Base-by-base conservation (phyloP, 2,113 vertebrate species). In the Sakesphorus luctuosus region DNA sequence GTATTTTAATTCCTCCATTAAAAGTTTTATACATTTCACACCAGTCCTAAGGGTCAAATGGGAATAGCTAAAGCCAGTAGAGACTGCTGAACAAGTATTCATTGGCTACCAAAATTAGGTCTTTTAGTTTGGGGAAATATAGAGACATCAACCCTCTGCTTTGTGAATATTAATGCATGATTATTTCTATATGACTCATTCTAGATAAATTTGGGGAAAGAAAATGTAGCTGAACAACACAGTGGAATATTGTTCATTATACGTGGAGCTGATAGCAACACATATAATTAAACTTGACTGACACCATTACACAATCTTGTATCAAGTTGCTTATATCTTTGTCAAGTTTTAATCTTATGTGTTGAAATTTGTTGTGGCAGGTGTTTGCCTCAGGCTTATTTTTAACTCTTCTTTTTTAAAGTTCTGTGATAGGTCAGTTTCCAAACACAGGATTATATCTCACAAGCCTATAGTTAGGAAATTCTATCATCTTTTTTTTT, bases 211-310 rank as follows among this genome's bases (percentile, higher is more conserved):
- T 40, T 20, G 8, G 25, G 23, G 59, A 74, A 93, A 76, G 8
- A 86, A 50, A n/a, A n/a, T 13, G 18, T 47, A 74, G 20, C 14
- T 84, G 38, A 94, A 46, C 31, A 83, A 67, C 13, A 73, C 33
- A 56, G 7, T 49, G 11, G 18, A 88, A 91, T 49, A 73, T 10
- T 67, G 3, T 80, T 63, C 80, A 73, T 78, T 75, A 67, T 36
- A 81, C 47, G 56, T 35, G 12, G 26, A 90, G 8, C 6, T 46
- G 47, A 58, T 66, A 71, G 5, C 5, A 69, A 47, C 10, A 62
- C 18, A 25, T 72, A 61, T 47, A 92, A 84, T 83, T 88, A 88
- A 94, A 91, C 49, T 29, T 68, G 40, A 71, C 35, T 72, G 40
- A 66, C 43, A 44, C 2, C 14, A 74, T 80, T 86, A 81, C 24